A percentile compares a stretch with the other conserved stretches of the same genome.
Evolutionary conservation across 2,888 invertebrate species (phyloP).

Genomic region (Pharmacophagus antenor): DNA sequence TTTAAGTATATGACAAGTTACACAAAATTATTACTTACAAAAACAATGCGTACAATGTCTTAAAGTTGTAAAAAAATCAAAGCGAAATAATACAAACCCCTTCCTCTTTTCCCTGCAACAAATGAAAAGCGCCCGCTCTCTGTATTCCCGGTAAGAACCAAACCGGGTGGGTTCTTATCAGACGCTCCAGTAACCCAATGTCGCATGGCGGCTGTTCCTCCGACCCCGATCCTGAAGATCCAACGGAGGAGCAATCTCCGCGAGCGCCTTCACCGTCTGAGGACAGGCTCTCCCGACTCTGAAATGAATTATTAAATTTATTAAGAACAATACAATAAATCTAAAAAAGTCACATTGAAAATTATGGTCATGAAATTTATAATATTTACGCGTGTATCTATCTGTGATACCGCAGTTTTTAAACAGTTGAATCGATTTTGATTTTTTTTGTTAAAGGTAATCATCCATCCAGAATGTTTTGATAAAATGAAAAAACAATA

Average conservation of each 20-base stretch:
- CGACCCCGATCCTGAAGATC: conserved; percentile 77
- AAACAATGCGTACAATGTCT: no score
- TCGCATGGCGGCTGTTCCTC: conserved; percentile 89
- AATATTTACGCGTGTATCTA: no score
- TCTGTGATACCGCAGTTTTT: no score
- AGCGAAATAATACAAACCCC: conserved; percentile 83
- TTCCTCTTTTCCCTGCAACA: conserved; percentile 95
- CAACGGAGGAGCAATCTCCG: conserved; percentile 81
- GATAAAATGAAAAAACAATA: no score
- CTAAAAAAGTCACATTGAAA: neutral
- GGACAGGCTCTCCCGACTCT: conserved; percentile 85
- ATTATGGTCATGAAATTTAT: neutral
- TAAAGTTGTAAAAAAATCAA: neutral
- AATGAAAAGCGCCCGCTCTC: conserved; percentile 94
- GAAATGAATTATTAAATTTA: conserved; percentile 41
- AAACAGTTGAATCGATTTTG: no score
- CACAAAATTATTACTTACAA: no score
- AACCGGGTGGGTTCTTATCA: conserved; percentile 95
- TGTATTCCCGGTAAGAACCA: conserved; percentile 98
- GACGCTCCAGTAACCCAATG: conserved; percentile 91
- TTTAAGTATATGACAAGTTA: no score
- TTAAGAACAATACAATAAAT: neutral
- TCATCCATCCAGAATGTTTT: no score
- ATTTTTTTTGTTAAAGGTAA: no score
- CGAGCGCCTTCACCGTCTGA: conserved; percentile 83